Base-by-base conservation (phyloP, 2,113 vertebrate species). In the Noturus placidus region DNA sequence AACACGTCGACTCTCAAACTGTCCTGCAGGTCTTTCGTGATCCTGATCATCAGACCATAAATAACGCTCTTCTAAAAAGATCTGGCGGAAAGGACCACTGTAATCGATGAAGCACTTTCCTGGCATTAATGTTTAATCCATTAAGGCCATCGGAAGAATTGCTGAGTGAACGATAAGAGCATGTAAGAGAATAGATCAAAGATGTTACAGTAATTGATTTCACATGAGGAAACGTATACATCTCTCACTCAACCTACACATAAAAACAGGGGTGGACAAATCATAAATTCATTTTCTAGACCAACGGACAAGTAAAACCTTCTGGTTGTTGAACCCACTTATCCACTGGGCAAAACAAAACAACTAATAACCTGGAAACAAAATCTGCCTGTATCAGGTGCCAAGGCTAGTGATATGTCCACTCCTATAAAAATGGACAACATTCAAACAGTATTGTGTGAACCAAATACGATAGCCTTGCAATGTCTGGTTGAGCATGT, bases 81-180 rank as follows among this genome's bases (percentile, higher is more conserved):
- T 90, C 74, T 70, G 67, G 72, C 61, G 89, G 91, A 93, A 93
- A 94, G 92, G 88, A 91, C 89, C 30, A 56, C 70, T 25, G 84
- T 91, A 92, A 95, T 95, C 95, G 94, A 96, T 96, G 94, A 88
- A 95, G 94, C 94, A 93, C 91, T 93, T 95, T 95, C 92, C 94
- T 95, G 94, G 94, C 95, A 93, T 94, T 93, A 92, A 89, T 91
- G 90, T 94, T 94, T 94, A 95, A 95, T 95, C 93, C 94, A 95
- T 95, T 94, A 95, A 91, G 88, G 33, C 91, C 86, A 90, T 89
- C 90, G 86, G 86, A 83, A 92, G 89, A 89, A 88, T 85, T 92
- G 91, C 70, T 87, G 83, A 80, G 78, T 22, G 38, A 17, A 14
- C 84, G 83, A 72, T 52, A 63, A 46, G 27, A 77, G 35, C 25